phyloP scores from a whole-genome alignment of 2,113 vertebrate genomes.

The Cichladusa arquata region DNA sequence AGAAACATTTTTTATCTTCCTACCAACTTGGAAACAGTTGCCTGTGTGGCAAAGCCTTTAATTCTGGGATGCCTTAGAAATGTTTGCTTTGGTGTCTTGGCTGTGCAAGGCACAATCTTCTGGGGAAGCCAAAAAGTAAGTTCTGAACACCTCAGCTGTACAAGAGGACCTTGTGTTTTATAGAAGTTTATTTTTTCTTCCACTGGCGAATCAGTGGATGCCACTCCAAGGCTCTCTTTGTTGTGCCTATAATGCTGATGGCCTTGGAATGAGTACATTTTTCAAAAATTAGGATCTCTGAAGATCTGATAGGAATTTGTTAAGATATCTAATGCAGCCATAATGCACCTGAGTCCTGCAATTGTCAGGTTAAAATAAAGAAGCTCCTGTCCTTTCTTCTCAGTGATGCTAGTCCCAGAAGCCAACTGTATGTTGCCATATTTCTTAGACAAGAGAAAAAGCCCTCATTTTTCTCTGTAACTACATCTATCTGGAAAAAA shows the following conservation, averaged over 20 bases:
- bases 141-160: background rate
- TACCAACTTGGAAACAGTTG: background rate
- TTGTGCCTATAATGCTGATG: conserved; percentile 7
- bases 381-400: background rate
- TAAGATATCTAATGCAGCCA: background rate
- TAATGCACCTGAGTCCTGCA: background rate
- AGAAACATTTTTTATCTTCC: background rate
- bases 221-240: background rate
- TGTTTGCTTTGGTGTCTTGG: background rate
- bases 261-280: background rate
- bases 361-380: background rate
- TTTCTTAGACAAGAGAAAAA: conserved; percentile 15
- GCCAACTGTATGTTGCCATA: background rate
- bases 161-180: background rate
- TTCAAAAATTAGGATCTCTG: conserved; percentile 23
- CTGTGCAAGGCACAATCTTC: background rate
- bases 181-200: background rate
- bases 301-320: background rate
- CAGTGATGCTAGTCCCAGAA: background rate
- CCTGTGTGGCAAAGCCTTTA: background rate
- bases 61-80: background rate
- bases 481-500: background rate
- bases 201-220: background rate
- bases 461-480: background rate
- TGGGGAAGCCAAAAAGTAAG: background rate